Evolutionary conservation across 2,888 invertebrate genomes (phyloP), one percentile per base, ranked within the genome.

Genomic region (Uloborus plumipes): DNA sequence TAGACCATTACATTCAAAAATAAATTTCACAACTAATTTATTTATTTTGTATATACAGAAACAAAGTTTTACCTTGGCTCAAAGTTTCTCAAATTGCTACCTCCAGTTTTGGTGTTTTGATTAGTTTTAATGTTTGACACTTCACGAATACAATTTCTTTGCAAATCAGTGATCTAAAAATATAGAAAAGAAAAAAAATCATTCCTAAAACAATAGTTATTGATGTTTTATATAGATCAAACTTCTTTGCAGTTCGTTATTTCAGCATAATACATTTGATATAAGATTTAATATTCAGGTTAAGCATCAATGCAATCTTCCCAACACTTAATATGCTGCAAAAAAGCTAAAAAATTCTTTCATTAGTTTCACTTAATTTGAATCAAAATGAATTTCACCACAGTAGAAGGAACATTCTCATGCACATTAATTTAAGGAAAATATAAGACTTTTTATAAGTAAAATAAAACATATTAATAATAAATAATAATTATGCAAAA

Each of bases 61-160:
- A 16, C 26, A 26, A 26, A 26, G 26, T 26, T 11, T 55, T 20
- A 80, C 80, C 80, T 74, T 0, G 73, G 66, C 51, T 75, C 65
- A 26, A 71, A 58, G 59, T 31, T 75, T 50, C 73, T 66, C 26
- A 73, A 47, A 50, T 49, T 64, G 50, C 74, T 67, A 47, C 64
- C 74, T 58, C 51, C 55, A 14, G 22, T 15, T 22, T 64, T 74
- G 4, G 64, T 64, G 18, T 15, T 61, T 55, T 69, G 74, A 58
- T 70, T 74, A 26, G 22, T 58, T n/a, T 70, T 61, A 51, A 74
- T 31, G 20, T 70, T 64, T 13, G 74, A 31, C 14, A 80, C 80
- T 74, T 80, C 80, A 55, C 74, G 67, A 39, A 80, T 80, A 39
- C 80, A 80, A 31, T 80, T 80, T 18, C 80, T 69, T 50, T 80